Percentiles rank a stretch among this genome's conserved stretches.
Conservation (phyloP, 1,140 invertebrate genomes). For the Drosophila prosaltans region DNA sequence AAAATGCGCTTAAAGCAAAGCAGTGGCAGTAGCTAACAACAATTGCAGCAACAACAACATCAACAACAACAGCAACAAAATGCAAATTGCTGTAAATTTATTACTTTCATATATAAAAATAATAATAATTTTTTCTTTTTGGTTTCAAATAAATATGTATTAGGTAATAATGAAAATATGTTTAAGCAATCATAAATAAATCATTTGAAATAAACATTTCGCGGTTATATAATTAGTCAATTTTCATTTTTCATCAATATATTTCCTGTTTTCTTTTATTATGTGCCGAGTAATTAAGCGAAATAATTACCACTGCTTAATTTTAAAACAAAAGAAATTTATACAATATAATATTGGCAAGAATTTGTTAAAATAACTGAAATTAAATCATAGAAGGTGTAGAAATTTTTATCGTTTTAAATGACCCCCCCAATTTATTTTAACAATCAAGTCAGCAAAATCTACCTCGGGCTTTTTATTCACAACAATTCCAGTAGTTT, state of each 20-base stretch:
- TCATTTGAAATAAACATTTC: slow-evolving; percentile 18
- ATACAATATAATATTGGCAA: too few species aligned
- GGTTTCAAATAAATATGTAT: slow-evolving; percentile 7
- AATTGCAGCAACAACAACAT: not conserved
- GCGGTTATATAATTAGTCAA: slow-evolving; percentile 20
- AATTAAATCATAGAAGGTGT: too few species aligned
- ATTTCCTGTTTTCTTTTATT: not conserved
- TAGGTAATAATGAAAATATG: slow-evolving; percentile 13
- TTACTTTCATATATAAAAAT: not conserved
- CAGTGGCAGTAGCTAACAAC: slow-evolving; percentile 14
- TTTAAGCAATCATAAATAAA: slow-evolving; percentile 13
- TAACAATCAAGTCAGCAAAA: too few species aligned
- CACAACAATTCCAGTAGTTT: too few species aligned
- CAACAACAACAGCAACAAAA: not conserved
- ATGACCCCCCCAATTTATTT: too few species aligned
- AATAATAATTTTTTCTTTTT: not conserved
- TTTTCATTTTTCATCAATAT: slow-evolving; percentile 11
- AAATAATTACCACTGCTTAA: not conserved
- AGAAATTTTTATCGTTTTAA: too few species aligned
- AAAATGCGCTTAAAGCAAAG: slow-evolving; percentile 50
- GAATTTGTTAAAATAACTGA: too few species aligned
- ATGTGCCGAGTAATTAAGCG: not conserved
- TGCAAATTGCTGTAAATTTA: slow-evolving; percentile 18
- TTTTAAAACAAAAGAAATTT: too few species aligned
- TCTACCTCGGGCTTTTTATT: too few species aligned